phyloP scores from a whole-genome alignment of 2,888 invertebrate species.

The Geotrupes spiniger region DNA sequence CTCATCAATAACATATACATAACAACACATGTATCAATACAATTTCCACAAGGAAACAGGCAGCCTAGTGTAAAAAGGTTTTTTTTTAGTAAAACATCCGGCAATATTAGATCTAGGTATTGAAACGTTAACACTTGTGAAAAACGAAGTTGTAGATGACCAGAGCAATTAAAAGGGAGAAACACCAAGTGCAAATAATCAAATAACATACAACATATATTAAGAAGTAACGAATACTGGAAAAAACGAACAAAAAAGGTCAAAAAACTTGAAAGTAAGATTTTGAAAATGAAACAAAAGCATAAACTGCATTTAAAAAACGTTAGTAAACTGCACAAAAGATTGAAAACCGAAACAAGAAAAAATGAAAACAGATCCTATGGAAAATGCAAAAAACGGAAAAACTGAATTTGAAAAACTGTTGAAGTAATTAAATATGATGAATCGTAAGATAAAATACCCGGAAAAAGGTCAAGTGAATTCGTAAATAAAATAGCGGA shows the following conservation, averaged over 20 bases:
- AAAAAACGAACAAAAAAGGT: not conserved
- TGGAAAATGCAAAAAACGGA: not conserved
- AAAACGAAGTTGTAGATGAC: constrained; percentile 13
- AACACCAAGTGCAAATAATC: not conserved
- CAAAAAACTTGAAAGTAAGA: constrained; percentile 5
- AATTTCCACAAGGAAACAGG: constrained; percentile 11
- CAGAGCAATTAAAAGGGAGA: not conserved
- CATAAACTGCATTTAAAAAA: too few species aligned
- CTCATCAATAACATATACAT: too few species aligned
- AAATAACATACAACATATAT: constrained; percentile 1
- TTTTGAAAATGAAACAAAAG: constrained; percentile 7
- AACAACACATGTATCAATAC: constrained; percentile 3
- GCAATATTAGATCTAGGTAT: constrained; percentile 13
- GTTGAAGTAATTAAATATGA: not conserved
- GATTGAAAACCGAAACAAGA: not conserved
- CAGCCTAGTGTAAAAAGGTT: constrained; percentile 4
- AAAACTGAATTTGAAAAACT: constrained; percentile 7
- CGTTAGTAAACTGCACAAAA: not conserved
- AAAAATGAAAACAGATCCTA: constrained; percentile 5
- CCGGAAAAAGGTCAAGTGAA: constrained; percentile 3
- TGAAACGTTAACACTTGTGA: constrained; percentile 27
- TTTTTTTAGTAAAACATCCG: constrained; percentile 16
- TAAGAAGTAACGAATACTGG: constrained; percentile 1
- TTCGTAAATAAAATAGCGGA: not conserved
- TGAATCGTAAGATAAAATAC: constrained; percentile 1